Conservation (phyloP, 1,140 invertebrate species). For the Bilobella aurantiaca region DNA sequence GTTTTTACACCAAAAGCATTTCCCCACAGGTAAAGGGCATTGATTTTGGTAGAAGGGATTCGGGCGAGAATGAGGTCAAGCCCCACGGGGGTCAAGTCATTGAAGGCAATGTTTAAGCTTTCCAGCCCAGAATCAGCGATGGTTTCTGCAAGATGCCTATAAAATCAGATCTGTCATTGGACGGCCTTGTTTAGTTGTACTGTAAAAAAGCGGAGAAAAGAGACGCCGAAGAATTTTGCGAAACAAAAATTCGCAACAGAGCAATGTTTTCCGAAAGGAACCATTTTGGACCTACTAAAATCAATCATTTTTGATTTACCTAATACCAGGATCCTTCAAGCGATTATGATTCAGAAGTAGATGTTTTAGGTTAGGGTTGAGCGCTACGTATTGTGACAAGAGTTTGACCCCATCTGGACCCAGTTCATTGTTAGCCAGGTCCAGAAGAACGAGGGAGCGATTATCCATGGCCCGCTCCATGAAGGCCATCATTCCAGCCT, state of each 20-base stretch:
- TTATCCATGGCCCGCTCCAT: conserved; percentile 20
- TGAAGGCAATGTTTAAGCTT: conserved; percentile 21
- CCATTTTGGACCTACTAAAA: too few species aligned
- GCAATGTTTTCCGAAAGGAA: too few species aligned
- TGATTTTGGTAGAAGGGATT: conserved; percentile 3
- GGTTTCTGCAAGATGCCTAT: background rate
- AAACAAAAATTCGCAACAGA: too few species aligned
- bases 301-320: conserved; percentile 12
- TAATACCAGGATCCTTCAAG: conserved; percentile 19
- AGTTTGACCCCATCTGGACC: conserved; percentile 12
- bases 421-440: conserved; percentile 16
- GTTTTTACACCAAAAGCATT: conserved; percentile 15
- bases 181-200: too few species aligned
- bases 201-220: too few species aligned
- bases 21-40: conserved; percentile 17
- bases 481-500: conserved; percentile 22
- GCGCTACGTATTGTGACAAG: conserved; percentile 12
- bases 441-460: conserved; percentile 15
- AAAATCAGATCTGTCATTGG: too few species aligned
- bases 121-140: background rate
- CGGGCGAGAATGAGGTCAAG: conserved; percentile 11
- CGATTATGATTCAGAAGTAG: conserved; percentile 23
- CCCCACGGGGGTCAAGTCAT: conserved; percentile 8
- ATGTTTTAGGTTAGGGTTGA: conserved; percentile 20
- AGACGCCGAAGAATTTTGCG: too few species aligned